Base-by-base conservation (phyloP, 2,113 vertebrate genomes). In the Probosciger aterrimus region DNA sequence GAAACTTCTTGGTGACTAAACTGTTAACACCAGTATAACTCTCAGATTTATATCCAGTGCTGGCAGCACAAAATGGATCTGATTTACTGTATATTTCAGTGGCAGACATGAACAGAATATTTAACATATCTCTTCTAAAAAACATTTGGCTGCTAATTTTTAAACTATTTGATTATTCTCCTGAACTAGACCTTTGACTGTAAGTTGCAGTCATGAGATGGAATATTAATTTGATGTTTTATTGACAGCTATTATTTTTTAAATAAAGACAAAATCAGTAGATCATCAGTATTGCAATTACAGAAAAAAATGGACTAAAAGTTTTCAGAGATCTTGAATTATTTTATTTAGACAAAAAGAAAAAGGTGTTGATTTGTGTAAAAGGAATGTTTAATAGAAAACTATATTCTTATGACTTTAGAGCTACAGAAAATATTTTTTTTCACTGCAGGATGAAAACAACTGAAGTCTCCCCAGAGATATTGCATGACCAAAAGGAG, bases 171-270 rank as follows among this genome's bases (percentile, higher is more conserved):
- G 23, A 41, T 18, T 73, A 77, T 94, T 92, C 49, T 59, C 14
- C 52, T 69, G 76, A 92, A 46, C 27, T 68, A 92, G 63, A 86
- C 10, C 18, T 57, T 63, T 76, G 63, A 80, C 47, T 31, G 39
- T 33, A 90, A 90, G 31, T 33, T 82, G 47, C 14, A 68, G 49
- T 82, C 70, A 77, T 67, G 59, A 44, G 47, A 62, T 52, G 53
- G 76, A 53, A 65, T 89, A 93, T 94, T 94, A 89, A 25, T 64
- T 92, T 74, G 41, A 70, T 67, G n/a, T 68, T 62, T 93, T 91
- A 94, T 59, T 96, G 57, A 71, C 28, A 65, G 37, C 33, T 86
- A 14, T 44, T 28, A 12, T 57, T 91, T 90, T 64, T 60, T 33
- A 86, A 82, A 55, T 59, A 74, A 85, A 68, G 75, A 90, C 52